Percentiles rank a stretch among this genome's conserved stretches.
Evolutionary conservation across 2,888 invertebrate genomes (phyloP).

Genomic region (Hydraecia micacea): DNA sequence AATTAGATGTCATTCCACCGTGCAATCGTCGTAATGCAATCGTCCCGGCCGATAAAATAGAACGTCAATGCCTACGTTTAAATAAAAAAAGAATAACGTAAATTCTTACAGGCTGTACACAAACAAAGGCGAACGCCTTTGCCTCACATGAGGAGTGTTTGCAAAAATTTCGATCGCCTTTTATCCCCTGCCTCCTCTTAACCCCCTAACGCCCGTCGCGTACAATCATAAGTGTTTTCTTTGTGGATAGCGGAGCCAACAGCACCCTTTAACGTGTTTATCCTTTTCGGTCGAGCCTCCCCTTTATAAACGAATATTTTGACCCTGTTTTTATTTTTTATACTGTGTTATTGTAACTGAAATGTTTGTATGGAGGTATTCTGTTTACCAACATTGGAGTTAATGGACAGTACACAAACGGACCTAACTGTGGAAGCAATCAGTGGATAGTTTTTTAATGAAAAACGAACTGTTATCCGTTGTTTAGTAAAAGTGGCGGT

Average conservation of each 20-base stretch:
- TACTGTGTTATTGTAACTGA: slow-evolving; percentile 68
- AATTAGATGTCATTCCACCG: slow-evolving; percentile 65
- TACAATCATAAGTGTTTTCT: slow-evolving; percentile 88
- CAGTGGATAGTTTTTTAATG: slow-evolving; percentile 24
- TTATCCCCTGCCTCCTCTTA: slow-evolving; percentile 71
- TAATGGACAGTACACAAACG: slow-evolving; percentile 54
- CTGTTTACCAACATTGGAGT: slow-evolving; percentile 63
- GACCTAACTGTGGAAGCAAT: slow-evolving; percentile 32
- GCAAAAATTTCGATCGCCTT: slow-evolving; percentile 85
- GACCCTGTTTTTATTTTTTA: slow-evolving; percentile 77
- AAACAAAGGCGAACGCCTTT: slow-evolving; percentile 68
- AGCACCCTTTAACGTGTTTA: slow-evolving; percentile 89
- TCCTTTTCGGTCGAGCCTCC: slow-evolving; percentile 85
- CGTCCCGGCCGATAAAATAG: slow-evolving; percentile 65
- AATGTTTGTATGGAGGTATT: slow-evolving; percentile 65
- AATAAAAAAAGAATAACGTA: slow-evolving; percentile 69
- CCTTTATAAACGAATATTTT: slow-evolving; percentile 81
- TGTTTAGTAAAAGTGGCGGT: slow-evolving; percentile 10
- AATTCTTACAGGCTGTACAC: slow-evolving; percentile 68
- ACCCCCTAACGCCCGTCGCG: slow-evolving; percentile 73
- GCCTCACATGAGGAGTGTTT: slow-evolving; percentile 73
- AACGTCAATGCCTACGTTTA: slow-evolving; percentile 68
- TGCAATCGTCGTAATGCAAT: slow-evolving; percentile 68
- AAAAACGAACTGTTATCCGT: slow-evolving; percentile 36
- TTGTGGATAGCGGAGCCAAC: slow-evolving; percentile 85